Evolutionary conservation across 2,888 invertebrate species (phyloP).

Genomic region (Drosophila rubida): DNA sequence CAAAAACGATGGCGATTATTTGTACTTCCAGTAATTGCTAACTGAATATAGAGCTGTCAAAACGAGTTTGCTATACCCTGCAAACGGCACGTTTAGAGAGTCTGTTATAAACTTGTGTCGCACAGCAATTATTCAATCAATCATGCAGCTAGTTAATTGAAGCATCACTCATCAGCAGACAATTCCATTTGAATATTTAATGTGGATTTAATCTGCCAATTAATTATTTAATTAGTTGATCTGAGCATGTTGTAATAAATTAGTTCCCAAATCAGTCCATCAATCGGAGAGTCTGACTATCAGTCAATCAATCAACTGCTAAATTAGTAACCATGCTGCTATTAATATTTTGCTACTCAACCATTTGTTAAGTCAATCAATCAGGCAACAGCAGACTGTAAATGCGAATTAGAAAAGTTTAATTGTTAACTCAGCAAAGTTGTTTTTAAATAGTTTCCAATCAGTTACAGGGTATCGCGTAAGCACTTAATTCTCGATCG

Average conservation of each 20-base stretch:
- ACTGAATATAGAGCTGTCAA: constrained; percentile 34
- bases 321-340: not conserved
- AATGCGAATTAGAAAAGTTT: not conserved
- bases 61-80: constrained; percentile 33
- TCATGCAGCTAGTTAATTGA: not conserved
- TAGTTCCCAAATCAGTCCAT: not conserved
- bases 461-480: constrained; percentile 3
- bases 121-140: not conserved
- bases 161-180: not conserved
- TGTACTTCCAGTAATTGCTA: constrained; percentile 11
- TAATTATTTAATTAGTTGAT: not conserved
- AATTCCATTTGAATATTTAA: not conserved
- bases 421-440: not conserved
- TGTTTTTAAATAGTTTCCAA: not conserved
- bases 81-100: not conserved
- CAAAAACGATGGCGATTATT: constrained; percentile 2
- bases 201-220: not conserved
- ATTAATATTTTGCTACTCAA: not conserved
- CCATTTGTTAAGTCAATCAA: not conserved
- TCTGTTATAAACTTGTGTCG: not conserved
- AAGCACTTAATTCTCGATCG: not conserved
- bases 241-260: not conserved
- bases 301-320: not conserved
- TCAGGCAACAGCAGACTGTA: not conserved
- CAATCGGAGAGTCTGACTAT: not conserved